Evolutionary conservation across 2,113 vertebrate genomes (phyloP), one percentile per base, ranked within the genome.

Genomic region (Coptodon rendalli): DNA sequence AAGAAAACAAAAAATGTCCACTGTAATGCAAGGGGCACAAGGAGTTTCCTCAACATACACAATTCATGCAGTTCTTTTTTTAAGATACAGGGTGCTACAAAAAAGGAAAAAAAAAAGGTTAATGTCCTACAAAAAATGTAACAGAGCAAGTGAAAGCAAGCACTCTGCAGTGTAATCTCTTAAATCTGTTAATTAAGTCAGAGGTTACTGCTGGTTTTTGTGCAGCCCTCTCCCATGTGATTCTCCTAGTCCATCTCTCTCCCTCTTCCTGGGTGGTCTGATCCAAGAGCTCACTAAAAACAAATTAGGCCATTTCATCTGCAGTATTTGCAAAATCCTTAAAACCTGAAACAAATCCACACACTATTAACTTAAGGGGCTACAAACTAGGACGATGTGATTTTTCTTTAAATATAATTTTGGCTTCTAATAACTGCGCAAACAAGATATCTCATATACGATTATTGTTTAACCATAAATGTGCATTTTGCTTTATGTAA

Each of bases 251-350:
- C 53, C 57, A 56, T 17, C 36, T 85, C 86, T 10, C 34, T 22
- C 66, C 13, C 86, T 19, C 86, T 91, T 85, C 71, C 79, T 95
- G 94, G 91, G 94, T 94, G 95, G 94, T 83, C 93, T 81, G 13
- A 73, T 31, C 59, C 78, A 87, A 89, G 66, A 38, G 68, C 68
- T 86, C 73, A 82, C 78, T 9, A 61, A 54, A 83, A 43, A 52
- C 31, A 84, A 85, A 92, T 91, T 87, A 93, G 86, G 56, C 38
- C 45, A 76, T 83, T 87, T 90, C 63, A 87, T 59, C 24, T 31
- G 78, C 76, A 81, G 29, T 11, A 53, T 79, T 83, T 53, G 27
- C 52, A 88, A 57, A 89, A 85, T 76, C 38, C 45, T 81, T 63
- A 79, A 52, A 82, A 79, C 57, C 22, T 81, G 6, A 86, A 43